These are phyloP conservation scores for Pachymerium ferrugineum DNA, from an alignment of 2,888 invertebrate genomes.

Conservation along the genomic window DNA sequence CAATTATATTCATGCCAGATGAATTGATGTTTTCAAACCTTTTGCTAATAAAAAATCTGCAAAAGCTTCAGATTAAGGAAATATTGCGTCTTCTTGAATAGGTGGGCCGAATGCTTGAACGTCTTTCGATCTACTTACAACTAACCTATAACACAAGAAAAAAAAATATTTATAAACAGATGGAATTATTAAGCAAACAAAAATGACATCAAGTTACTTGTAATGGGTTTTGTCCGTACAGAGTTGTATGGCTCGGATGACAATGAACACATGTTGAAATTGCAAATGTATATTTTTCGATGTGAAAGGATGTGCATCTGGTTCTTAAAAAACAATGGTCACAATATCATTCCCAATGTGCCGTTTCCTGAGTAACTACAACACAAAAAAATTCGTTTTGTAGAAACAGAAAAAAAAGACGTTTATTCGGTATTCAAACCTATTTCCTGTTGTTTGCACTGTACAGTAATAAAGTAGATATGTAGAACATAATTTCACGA, in stretches of 20 bases:
- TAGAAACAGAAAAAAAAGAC: too few species aligned
- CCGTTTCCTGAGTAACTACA: too few species aligned
- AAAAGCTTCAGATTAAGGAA: constrained; percentile 84
- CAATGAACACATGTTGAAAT: constrained; percentile 95
- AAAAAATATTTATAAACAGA: too few species aligned
- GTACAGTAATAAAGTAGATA: constrained; percentile 92
- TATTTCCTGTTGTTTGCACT: constrained; percentile 93
- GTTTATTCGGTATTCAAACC: too few species aligned
- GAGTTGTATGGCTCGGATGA: constrained; percentile 81
- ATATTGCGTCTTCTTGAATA: constrained; percentile 76
- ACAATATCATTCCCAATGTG: constrained; percentile 99
- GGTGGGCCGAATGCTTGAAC: constrained; percentile 96
- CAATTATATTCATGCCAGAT: too few species aligned
- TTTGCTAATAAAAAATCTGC: constrained; percentile 92
- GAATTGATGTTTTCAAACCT: too few species aligned
- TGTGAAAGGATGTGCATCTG: constrained; percentile 85
- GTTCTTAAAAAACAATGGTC: constrained; percentile 90
- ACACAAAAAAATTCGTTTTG: too few species aligned
- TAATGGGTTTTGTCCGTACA: constrained; percentile 88
- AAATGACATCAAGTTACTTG: constrained; percentile 52
- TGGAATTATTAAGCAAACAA: background rate
- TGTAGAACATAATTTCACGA: constrained; percentile 95
- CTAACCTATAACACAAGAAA: constrained; percentile 48
- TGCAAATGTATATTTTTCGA: constrained; percentile 91
- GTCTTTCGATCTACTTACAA: constrained; percentile 75